Base-by-base conservation (phyloP, 2,113 vertebrate species). In the Cottus gobio region DNA sequence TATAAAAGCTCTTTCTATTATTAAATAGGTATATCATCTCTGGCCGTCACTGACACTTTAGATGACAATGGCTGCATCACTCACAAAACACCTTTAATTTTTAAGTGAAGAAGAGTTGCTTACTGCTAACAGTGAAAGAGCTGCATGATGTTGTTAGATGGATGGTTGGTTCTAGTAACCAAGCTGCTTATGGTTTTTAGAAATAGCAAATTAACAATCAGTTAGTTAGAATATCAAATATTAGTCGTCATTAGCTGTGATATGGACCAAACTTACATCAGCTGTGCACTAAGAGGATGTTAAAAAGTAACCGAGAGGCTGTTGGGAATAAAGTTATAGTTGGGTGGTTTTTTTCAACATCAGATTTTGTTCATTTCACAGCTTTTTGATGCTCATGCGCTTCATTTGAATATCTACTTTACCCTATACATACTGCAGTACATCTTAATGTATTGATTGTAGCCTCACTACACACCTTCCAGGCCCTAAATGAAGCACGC, bases 1-100 rank as follows among this genome's bases (percentile, higher is more conserved):
- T 89, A 89, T 91, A 91, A 92, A 92, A 89, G 91, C 90, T 94
- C 85, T 92, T 88, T 91, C 88, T 91, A 73, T 93, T 93, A 94
- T 94, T 93, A 90, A 91, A 93, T 88, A 42, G 84, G 78, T 91
- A 89, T 86, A 92, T 93, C 92, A 93, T 92, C 83, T 87, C 70
- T 56, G 83, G 81, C 82, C 87, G 85, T 91, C 87, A 83, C 70
- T 84, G 89, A 87, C 82, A 81, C 82, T 61, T 75, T 46, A 81
- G 75, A 87, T 83, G 82, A 89, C 87, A 85, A 86, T 64, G 75
- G 84, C 83, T 82, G 88, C 74, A 73, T 93, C 84, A 80, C 79
- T 84, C 79, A 84, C 65, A 83, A 86, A 86, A 71, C 79, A 88
- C 77, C 71, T 70, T 79, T 85, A 61, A 87, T 89, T 85, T 89